Evolutionary conservation across 2,888 invertebrate species (phyloP).

Genomic region (Dicyrtomina minuta): DNA sequence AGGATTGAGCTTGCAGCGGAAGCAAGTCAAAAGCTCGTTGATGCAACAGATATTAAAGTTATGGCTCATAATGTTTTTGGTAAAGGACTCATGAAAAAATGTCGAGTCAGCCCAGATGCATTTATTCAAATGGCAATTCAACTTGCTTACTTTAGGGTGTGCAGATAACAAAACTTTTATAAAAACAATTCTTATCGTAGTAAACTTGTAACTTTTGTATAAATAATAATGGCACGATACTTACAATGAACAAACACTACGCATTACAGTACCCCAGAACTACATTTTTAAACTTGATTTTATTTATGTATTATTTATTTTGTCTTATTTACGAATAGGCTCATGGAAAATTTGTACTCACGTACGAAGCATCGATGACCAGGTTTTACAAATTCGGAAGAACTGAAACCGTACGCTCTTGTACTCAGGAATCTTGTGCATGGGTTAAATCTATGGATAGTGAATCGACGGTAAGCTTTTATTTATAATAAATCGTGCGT

Average conservation of each 20-base stretch:
- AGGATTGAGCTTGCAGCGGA: too few species aligned
- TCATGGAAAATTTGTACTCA: slow-evolving; percentile 81
- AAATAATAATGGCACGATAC: too few species aligned
- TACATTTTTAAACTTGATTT: neutral
- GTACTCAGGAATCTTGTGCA: slow-evolving; percentile 86
- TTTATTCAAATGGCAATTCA: slow-evolving; percentile 97
- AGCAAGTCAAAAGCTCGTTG: slow-evolving; percentile 74
- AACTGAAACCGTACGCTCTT: slow-evolving; percentile 96
- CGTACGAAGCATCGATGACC: slow-evolving; percentile 99
- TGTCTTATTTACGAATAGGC: too few species aligned
- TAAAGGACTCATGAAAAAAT: slow-evolving; percentile 94
- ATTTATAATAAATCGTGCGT: neutral
- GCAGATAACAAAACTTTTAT: slow-evolving; percentile 35
- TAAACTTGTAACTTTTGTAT: too few species aligned
- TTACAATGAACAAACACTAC: too few species aligned
- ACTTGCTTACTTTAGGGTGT: slow-evolving; percentile 79
- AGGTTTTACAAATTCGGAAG: slow-evolving; percentile 92
- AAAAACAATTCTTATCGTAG: too few species aligned
- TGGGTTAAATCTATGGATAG: slow-evolving; percentile 93
- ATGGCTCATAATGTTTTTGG: slow-evolving; percentile 84
- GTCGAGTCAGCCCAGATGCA: slow-evolving; percentile 91
- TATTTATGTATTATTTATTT: neutral
- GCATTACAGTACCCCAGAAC: too few species aligned
- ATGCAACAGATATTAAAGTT: slow-evolving; percentile 87
- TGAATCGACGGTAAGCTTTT: slow-evolving; percentile 63